Base-by-base conservation (phyloP, 2,113 vertebrate species). In the Aspiorhynchus laticeps region DNA sequence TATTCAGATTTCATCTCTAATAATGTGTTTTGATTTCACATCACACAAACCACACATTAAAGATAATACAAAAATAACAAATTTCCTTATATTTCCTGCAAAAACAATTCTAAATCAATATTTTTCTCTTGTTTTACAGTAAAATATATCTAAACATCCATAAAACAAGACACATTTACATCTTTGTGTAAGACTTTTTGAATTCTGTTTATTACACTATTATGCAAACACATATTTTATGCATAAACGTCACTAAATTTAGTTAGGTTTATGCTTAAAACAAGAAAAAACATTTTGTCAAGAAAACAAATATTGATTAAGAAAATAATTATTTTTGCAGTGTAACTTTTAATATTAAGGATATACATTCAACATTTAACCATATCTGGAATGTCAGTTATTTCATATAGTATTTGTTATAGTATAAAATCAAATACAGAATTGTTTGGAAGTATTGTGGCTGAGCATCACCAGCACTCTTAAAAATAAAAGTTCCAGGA, bases 361-460 rank as follows among this genome's bases (percentile, higher is more conserved):
- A 65, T 10, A 46, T 76, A 86, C 79, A 78, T 26, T 65, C 65
- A 84, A 86, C 26, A 84, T 73, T 46, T 46, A 63, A 83, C 38
- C 63, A 53, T 65, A 67, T 14, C 36, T 79, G 87, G 84, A 86
- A 88, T 83, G 79, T 88, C 33, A 86, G 38, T 31, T 88, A 86
- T 76, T 36, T 73, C 31, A 80, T 56, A 79, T 71, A 41, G 15
- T 86, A 24, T 63, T 63, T 61, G 61, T 65, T 73, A 24, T 12
- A 73, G 9, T 24, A 19, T 69, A 75, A 3, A 26, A 17, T 80
- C 19, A 73, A 82, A 88, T 77, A 43, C 19, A 76, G 46, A 38
- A 38, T 7, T 36, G 33, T 80, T 80, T 59, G 77, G 19, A 80
- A 36, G 38, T 11, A 79, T 5, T 79, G 31, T 80, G 77, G 21